Percentiles rank a stretch among this genome's conserved stretches.
These are phyloP conservation scores for Peromyscus aztecus DNA, from an alignment of 2,797 vertebrate genomes.

Conservation along the genomic window DNA sequence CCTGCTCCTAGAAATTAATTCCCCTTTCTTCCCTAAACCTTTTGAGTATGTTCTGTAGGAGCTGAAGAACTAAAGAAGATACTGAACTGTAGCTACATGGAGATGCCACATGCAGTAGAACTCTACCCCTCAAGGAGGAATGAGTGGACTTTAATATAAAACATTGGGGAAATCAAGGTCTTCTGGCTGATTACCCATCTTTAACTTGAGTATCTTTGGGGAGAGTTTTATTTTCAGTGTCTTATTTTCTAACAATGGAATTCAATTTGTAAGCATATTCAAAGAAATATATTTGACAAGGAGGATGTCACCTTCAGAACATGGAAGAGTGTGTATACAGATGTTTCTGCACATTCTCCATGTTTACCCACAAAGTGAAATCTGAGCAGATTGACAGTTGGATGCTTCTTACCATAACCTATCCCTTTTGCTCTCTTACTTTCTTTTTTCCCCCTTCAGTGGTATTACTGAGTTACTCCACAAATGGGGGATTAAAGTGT, in stretches of 20 bases:
- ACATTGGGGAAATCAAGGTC: background rate
- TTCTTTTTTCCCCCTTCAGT: background rate
- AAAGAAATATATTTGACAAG: slow-evolving; percentile 15
- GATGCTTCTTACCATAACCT: background rate
- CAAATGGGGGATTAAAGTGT: background rate
- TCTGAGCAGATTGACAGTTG: background rate
- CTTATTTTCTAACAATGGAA: background rate
- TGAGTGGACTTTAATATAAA: slow-evolving; percentile 4
- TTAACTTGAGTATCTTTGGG: background rate
- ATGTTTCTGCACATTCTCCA: background rate
- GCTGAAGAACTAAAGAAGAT: slow-evolving; percentile 43
- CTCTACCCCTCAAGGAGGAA: background rate
- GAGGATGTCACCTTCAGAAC: background rate
- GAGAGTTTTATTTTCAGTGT: background rate
- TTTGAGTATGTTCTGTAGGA: background rate
- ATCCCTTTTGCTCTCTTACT: background rate
- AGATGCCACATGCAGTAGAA: background rate
- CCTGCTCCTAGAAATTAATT: slow-evolving; percentile 24
- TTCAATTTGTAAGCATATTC: background rate
- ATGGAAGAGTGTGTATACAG: background rate
- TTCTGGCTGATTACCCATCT: slow-evolving; percentile 21
- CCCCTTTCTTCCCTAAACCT: background rate
- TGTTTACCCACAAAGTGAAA: background rate
- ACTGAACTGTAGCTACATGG: background rate
- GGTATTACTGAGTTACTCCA: slow-evolving; percentile 20